A percentile compares a stretch with the other conserved stretches of the same genome.
These are phyloP conservation scores for Aphrocallistes beatrix DNA, from an alignment of 37 sponge, comb jelly and placozoan genomes.

Conservation along the genomic window DNA sequence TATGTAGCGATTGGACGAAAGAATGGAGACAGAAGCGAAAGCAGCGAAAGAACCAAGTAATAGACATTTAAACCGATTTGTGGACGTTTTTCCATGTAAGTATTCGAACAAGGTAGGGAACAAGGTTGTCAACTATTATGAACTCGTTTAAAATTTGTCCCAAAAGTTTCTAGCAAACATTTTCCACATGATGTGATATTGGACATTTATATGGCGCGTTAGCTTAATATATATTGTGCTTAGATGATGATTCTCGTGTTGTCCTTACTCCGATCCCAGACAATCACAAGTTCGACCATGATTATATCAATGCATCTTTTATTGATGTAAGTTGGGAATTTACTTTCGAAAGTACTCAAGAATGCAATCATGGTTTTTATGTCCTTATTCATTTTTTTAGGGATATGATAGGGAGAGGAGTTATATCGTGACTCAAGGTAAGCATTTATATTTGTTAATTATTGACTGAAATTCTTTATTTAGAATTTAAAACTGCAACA, in stretches of 20 bases:
- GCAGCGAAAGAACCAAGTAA: neutral
- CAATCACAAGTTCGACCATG: neutral
- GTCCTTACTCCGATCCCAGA: neutral
- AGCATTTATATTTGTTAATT: no score
- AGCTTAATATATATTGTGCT: neutral
- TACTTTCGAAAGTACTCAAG: neutral
- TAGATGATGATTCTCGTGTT: constrained; percentile 1
- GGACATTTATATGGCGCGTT: neutral
- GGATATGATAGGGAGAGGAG: neutral
- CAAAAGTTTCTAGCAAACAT: neutral
- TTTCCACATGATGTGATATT: no score
- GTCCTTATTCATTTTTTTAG: neutral
- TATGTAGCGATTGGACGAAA: neutral
- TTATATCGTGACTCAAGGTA: neutral
- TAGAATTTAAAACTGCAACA: no score
- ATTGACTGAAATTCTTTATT: no score
- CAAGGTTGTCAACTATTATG: neutral
- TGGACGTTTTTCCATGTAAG: neutral
- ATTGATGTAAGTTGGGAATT: neutral
- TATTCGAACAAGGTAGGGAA: neutral
- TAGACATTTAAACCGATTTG: neutral
- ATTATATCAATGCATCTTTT: neutral
- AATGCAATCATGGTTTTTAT: neutral
- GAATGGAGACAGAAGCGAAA: neutral
- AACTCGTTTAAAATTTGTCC: neutral